A percentile compares a stretch with the other conserved stretches of the same genome.
These are phyloP conservation scores for Hirtodrosophila trivittata DNA, from an alignment of 2,888 invertebrate genomes.

Conservation along the genomic window DNA sequence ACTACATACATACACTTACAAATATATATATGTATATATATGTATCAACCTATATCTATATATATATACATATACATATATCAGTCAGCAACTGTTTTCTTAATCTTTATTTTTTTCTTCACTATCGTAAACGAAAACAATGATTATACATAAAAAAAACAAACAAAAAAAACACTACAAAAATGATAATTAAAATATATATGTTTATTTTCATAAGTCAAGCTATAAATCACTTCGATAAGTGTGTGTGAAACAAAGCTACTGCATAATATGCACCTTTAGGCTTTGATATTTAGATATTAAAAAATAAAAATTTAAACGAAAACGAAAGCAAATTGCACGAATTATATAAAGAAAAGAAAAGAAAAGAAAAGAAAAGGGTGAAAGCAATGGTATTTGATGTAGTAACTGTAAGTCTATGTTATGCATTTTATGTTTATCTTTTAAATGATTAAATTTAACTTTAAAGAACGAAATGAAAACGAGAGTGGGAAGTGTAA, in stretches of 20 bases:
- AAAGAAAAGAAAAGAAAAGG: slow-evolving; percentile 3
- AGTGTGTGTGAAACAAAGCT: slow-evolving; percentile 43
- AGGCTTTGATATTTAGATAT: slow-evolving; percentile 45
- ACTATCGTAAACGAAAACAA: slow-evolving; percentile 25
- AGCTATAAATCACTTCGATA: slow-evolving; percentile 16
- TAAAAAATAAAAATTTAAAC: slow-evolving; percentile 25
- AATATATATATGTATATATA: slow-evolving; percentile 12
- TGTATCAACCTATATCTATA: slow-evolving; percentile 25
- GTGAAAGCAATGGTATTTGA: slow-evolving; percentile 60
- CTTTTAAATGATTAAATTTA: slow-evolving; percentile 56
- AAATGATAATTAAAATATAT: slow-evolving; percentile 24
- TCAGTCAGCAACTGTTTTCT: slow-evolving; percentile 38
- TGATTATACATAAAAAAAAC: slow-evolving; percentile 13
- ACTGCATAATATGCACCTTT: slow-evolving; percentile 36
- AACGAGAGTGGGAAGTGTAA: slow-evolving; percentile 27
- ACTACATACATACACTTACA: not conserved
- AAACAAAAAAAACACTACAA: slow-evolving; percentile 14
- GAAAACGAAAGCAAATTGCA: slow-evolving; percentile 2
- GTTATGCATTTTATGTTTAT: slow-evolving; percentile 71
- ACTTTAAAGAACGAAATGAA: slow-evolving; percentile 35
- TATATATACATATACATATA: slow-evolving; percentile 27
- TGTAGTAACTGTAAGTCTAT: slow-evolving; percentile 65
- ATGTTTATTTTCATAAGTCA: slow-evolving; percentile 48
- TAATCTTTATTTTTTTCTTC: slow-evolving; percentile 33
- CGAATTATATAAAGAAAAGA: slow-evolving; percentile 12